Conservation (phyloP, 2,797 vertebrate genomes). For the Sciurus vulgaris region DNA sequence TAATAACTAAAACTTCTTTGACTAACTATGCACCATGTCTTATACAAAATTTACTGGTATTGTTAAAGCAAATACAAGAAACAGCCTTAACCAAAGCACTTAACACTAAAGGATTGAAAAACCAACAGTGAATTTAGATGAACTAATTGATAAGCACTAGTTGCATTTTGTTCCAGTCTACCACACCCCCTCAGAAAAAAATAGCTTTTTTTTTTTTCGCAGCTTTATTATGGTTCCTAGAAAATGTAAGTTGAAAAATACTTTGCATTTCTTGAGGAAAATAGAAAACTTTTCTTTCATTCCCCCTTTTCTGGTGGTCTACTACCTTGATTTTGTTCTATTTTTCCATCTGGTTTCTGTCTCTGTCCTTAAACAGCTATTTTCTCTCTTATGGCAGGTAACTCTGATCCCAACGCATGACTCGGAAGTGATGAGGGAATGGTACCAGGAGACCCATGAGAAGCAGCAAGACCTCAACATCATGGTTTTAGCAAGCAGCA, state of each 20-base stretch:
- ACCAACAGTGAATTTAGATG: not conserved
- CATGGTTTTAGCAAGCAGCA: slow-evolving; percentile 99
- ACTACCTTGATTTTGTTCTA: not conserved
- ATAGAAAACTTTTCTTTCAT: not conserved
- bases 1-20: slow-evolving; percentile 16
- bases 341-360: not conserved
- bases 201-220: not conserved
- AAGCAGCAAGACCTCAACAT: slow-evolving; percentile 98
- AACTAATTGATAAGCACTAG: not conserved
- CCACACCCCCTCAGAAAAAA: not conserved
- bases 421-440: slow-evolving; percentile 98
- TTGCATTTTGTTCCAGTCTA: not conserved
- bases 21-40: slow-evolving; percentile 25
- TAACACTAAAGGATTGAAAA: not conserved
- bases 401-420: slow-evolving; percentile 98
- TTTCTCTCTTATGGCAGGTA: slow-evolving; percentile 89
- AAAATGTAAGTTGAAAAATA: slow-evolving; percentile 56
- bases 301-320: not conserved
- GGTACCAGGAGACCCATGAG: slow-evolving; percentile 99
- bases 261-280: slow-evolving; percentile 44
- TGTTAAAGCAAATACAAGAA: slow-evolving; percentile 37
- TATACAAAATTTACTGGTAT: not conserved
- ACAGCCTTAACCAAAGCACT: not conserved
- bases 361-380: slow-evolving; percentile 25
- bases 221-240: slow-evolving; percentile 48